phyloP scores from a whole-genome alignment of 2,888 invertebrate species.

The Isotomurus palustris region DNA sequence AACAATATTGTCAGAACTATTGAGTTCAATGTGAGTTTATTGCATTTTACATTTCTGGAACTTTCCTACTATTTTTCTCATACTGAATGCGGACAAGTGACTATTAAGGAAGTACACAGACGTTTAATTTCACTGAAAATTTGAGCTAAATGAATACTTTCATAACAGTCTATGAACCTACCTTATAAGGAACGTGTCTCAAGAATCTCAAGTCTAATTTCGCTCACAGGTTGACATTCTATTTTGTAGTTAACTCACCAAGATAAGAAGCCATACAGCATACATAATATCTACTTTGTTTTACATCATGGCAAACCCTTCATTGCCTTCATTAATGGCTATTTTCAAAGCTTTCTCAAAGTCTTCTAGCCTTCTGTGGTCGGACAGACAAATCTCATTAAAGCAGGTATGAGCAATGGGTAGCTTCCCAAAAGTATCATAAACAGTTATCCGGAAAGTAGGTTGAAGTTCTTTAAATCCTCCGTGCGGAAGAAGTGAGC shows the following conservation, averaged over 20 bases:
- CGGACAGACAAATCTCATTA: conserved; percentile 54
- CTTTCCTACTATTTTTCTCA: no score
- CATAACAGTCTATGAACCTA: no score
- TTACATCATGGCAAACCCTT: conserved; percentile 50
- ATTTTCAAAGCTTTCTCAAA: conserved; percentile 52
- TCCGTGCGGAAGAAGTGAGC: conserved; percentile 53
- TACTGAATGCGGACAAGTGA: no score
- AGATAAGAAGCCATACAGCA: not conserved
- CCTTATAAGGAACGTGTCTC: no score
- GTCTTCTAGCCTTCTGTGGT: conserved; percentile 52
- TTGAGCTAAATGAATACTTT: no score
- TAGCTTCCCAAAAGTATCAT: conserved; percentile 50
- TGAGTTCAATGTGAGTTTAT: no score
- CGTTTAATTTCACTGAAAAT: no score
- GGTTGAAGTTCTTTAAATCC: conserved; percentile 53
- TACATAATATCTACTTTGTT: not conserved
- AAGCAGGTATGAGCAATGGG: conserved; percentile 55
- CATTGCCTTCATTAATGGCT: conserved; percentile 52
- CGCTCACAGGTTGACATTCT: not conserved
- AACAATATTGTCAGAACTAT: no score
- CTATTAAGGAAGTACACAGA: no score
- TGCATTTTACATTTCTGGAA: no score
- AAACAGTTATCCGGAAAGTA: conserved; percentile 52
- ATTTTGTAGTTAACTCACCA: not conserved
- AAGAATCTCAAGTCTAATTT: not conserved